Evolutionary conservation across 1,140 invertebrate species (phyloP), one percentile per base, ranked within the genome.

Genomic region (Eciton burchellii): DNA sequence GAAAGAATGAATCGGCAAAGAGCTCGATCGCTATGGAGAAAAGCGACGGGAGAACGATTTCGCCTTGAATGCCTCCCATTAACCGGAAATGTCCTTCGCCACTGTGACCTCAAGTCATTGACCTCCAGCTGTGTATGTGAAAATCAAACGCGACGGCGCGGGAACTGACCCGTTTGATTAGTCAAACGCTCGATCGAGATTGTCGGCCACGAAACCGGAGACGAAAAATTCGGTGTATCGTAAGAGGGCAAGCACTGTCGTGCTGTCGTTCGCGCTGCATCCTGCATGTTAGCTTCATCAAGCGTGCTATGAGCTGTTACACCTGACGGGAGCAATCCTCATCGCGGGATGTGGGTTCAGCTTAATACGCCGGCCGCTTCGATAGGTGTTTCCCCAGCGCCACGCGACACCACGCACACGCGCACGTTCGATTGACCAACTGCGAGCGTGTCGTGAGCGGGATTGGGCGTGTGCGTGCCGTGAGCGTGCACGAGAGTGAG

Each of bases 371-470:
- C 82, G 35, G 74, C 59, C 19, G 62, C 63, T 35, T 68, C 84
- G 56, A 72, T 85, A 87, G 89, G 88, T 89, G 86, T 89, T 90
- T 77, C 86, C 88, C 73, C 81, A 82, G 45, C 12, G 65, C 76
- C 84, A 84, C 84, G 84, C 86, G 84, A 86, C 79, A 47, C 77
- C 8, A 56, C n/a, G 19, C 54, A 56, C 29, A 49, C 72, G 21
- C 57, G 41, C 47, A 62, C 72, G 14, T 49, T 63, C 59, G 59
- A 76, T 65, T 65, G 59, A 76, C 26, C 45, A 29, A 43, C 26
- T 24, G 49, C 63, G 49, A 79, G 56, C 63, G 74, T 52, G 74
- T n/a, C 47, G 41, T 54, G 14, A 70, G 49, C 63, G 24, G 41
- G n/a, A n/a, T 49, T 43, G 63, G 11, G 14, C 65, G 24, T 52